These are phyloP conservation scores for Strigamia crassipes DNA, from an alignment of 2,888 invertebrate genomes.

Conservation along the genomic window DNA sequence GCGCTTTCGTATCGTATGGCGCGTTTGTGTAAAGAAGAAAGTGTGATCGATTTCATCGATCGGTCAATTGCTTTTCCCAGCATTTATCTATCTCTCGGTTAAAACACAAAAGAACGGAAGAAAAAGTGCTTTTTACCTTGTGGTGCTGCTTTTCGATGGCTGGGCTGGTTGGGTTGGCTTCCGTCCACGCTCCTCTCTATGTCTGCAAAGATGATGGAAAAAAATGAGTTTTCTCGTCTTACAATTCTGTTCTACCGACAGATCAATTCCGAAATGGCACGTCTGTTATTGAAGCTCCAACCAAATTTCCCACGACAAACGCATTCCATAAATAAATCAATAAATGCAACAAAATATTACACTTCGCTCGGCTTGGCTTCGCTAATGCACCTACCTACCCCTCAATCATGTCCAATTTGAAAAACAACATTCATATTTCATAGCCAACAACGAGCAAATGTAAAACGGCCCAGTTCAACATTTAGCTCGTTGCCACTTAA, in stretches of 20 bases:
- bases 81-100: background rate
- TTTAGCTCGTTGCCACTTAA: too few species aligned
- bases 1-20: background rate
- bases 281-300: too few species aligned
- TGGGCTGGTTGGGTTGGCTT: slow-evolving; percentile 4
- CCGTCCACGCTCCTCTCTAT: slow-evolving; percentile 27
- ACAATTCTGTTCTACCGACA: too few species aligned
- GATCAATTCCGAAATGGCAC: too few species aligned
- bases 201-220: background rate
- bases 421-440: too few species aligned
- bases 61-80: background rate
- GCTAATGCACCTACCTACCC: too few species aligned
- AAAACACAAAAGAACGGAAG: background rate
- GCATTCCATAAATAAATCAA: too few species aligned
- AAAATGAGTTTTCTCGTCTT: background rate
- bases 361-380: background rate
- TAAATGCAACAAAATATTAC: background rate
- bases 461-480: too few species aligned
- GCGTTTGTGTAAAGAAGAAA: background rate
- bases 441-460: too few species aligned
- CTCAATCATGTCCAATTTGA: too few species aligned
- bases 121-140: background rate
- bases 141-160: slow-evolving; percentile 2
- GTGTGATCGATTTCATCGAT: background rate
- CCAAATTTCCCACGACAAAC: too few species aligned